Evolutionary conservation across 2,113 vertebrate species (phyloP), one percentile per base, ranked within the genome.

Genomic region (Entelurus aequoreus): DNA sequence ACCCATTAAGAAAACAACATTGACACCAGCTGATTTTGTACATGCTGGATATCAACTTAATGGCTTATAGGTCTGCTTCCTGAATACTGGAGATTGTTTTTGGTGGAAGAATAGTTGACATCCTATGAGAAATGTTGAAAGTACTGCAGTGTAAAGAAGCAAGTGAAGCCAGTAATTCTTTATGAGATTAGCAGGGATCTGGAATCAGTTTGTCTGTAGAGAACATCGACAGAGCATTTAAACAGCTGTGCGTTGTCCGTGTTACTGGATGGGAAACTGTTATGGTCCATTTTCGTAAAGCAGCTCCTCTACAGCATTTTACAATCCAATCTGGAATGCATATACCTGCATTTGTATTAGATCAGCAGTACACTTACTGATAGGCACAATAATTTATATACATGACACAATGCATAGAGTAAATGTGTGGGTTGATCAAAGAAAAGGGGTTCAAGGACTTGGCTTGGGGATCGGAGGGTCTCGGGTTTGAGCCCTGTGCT

Each of bases 181-280:
- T 68, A 85, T 72, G 83, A 77, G 76, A 77, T 69, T 52, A 61
- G 54, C 85, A 84, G 83, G 48, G 47, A 57, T 68, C 28, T 21
- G 63, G 60, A 67, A 55, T 72, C 2, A 6, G 57, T 66, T 67
- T 63, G 54, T 65, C 72, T 74, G 49, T 19, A 57, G 69, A 77
- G 66, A 63, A 67, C 49, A 66, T 44, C 55, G 42, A 28, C 28
- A 60, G 78, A 83, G 60, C 50, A 61, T 72, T 75, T 40, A 56
- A 78, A 48, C 73, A 76, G 57, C 65, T 71, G 74, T 60, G 46
- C 65, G 61, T 62, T 73, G 40, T 65, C 60, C 58, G 12, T 5
- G 38, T 50, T 67, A 38, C 53, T 59, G 70, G 75, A 75, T 75
- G 73, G 69, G 63, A 82, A 75, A 70, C 70, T 10, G 15, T 74